Evolutionary conservation across 2,888 invertebrate genomes (phyloP), one percentile per base, ranked within the genome.

Genomic region (Teleogryllus oceanicus): DNA sequence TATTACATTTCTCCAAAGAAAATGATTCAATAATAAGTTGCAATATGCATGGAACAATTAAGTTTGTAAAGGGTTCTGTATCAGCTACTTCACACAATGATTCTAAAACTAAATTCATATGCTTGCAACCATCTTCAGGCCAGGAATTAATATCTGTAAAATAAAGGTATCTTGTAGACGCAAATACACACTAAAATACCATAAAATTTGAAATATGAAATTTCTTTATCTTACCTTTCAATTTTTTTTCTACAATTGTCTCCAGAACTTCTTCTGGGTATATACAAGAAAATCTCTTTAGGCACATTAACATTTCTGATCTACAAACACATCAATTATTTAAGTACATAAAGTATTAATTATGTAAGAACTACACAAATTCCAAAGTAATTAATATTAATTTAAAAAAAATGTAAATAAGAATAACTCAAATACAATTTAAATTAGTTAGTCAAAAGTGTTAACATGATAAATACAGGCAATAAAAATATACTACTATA

Each of bases 231-330:
- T 50, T 49, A 79, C 77, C 49, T 49, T 80, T 79, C 16, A 81
- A 50, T 76, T 50, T 79, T 16, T 77, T 21, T 49, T 49, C 87
- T 2, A 92, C 87, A 8, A 90, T 87, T 62, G 87, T 82, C 84
- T 87, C 89, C 86, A 83, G 51, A 13, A 92, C 83, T 89, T 91
- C 87, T 85, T 84, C 87, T 0, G 90, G 89, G 86, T 90, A 90
- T 80, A 88, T 87, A 81, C 86, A 86, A 0, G 90, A 89, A 80
- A 91, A 89, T 51, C 87, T 86, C 82, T 89, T 88, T n/a, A 92
- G 86, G 37, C 90, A 88, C 83, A 87, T 85, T 24, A 80, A 49
- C 37, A 79, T 80, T 74, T 81, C 81, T 75, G 80, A 75, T 75
- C 82, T 83, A 79, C 20, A 83, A 78, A 79, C 8, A 37, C 37